Conservation (phyloP, 2,113 vertebrate genomes). For the Fulica atra region DNA sequence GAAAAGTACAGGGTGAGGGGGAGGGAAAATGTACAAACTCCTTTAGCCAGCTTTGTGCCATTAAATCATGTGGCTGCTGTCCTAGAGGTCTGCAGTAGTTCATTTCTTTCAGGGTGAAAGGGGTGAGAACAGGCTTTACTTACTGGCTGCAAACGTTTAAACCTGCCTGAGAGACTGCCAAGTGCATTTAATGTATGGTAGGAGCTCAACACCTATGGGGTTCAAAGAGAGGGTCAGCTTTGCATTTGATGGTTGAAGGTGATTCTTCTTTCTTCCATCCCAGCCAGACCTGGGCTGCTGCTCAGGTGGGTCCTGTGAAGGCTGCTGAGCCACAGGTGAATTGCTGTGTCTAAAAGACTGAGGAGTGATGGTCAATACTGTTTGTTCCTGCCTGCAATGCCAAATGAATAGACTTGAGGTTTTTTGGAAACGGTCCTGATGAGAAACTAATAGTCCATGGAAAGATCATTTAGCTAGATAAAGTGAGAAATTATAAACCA, state of each 20-base stretch:
- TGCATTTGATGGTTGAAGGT: neutral
- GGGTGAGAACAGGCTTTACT: neutral
- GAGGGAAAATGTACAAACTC: neutral
- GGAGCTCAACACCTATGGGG: fast-evolving
- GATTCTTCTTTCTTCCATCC: neutral
- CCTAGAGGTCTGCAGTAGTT: neutral
- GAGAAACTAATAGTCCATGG: neutral
- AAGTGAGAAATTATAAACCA: neutral
- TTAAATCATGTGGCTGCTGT: neutral
- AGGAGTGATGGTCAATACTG: neutral
- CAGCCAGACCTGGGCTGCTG: neutral
- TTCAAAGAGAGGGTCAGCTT: neutral
- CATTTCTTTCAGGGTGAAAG: neutral
- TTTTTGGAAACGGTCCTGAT: neutral
- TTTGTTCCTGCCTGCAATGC: neutral
- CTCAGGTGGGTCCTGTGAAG: fast-evolving
- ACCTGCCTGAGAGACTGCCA: neutral
- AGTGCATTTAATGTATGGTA: neutral
- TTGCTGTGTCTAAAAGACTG: neutral
- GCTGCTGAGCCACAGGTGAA: neutral
- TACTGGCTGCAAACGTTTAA: neutral
- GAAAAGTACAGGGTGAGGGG: neutral
- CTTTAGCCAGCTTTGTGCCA: neutral
- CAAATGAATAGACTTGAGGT: neutral
- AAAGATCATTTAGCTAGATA: neutral